These are phyloP conservation scores for Drosophila pseudoananassae DNA, from an alignment of 1,140 invertebrate species.

Conservation along the genomic window DNA sequence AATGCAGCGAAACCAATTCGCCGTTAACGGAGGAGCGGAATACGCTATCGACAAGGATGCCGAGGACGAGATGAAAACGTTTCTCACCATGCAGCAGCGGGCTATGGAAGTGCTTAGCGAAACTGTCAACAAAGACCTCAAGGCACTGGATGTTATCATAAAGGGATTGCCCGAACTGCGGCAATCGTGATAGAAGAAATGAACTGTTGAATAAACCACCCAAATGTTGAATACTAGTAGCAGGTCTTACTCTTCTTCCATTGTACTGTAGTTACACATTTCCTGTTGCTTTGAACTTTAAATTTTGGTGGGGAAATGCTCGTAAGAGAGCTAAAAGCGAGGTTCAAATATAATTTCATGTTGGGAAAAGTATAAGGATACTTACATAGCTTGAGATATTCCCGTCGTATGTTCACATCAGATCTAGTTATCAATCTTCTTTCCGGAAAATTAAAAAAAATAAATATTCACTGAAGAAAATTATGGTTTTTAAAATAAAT, in stretches of 20 bases:
- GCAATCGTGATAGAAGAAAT: conserved; percentile 40
- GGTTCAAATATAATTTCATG: too few species aligned
- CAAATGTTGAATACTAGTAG: conserved; percentile 31
- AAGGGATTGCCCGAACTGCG: conserved; percentile 88
- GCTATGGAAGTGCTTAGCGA: conserved; percentile 93
- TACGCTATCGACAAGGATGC: conserved; percentile 87
- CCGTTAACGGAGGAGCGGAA: conserved; percentile 84
- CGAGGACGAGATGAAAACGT: conserved; percentile 89
- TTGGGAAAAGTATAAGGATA: too few species aligned
- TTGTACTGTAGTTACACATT: too few species aligned
- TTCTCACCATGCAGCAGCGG: conserved; percentile 92
- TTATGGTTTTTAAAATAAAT: too few species aligned
- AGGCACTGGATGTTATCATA: conserved; percentile 91
- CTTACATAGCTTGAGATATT: too few species aligned
- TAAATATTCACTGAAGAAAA: too few species aligned
- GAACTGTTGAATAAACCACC: conserved; percentile 33
- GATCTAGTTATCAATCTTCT: too few species aligned
- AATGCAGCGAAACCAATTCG: conserved; percentile 88
- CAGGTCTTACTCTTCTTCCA: too few species aligned
- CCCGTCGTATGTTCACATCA: too few species aligned
- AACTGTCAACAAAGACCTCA: conserved; percentile 91
- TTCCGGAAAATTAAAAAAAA: background rate
- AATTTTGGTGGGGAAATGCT: too few species aligned
- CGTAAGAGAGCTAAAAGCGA: too few species aligned
- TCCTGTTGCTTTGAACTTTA: too few species aligned